Conservation (phyloP, 2,797 vertebrate species). For the Enteromius treurensis region DNA sequence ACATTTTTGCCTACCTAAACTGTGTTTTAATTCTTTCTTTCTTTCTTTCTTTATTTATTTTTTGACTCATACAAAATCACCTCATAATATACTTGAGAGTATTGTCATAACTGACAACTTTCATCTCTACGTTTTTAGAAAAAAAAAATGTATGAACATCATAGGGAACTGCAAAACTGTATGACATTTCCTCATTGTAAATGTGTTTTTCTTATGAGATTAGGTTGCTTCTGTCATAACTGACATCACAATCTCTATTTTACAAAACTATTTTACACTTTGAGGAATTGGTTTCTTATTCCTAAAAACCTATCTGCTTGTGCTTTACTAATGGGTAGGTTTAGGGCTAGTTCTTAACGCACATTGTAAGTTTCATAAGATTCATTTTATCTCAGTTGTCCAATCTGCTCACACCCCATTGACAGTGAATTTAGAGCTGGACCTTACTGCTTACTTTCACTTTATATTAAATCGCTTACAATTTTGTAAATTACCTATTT, state of each 20-base stretch:
- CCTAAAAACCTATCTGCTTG: background rate
- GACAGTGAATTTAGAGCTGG: background rate
- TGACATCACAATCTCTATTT: background rate
- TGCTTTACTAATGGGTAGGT: background rate
- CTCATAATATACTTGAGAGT: background rate
- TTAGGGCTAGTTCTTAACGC: background rate
- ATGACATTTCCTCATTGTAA: background rate
- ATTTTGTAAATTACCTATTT: background rate
- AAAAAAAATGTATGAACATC: background rate
- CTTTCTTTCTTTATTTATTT: too few species aligned
- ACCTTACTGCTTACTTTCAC: background rate
- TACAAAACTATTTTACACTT: background rate
- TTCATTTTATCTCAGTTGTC: too few species aligned
- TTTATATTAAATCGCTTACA: background rate
- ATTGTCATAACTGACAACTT: background rate
- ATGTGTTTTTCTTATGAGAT: background rate
- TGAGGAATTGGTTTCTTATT: background rate
- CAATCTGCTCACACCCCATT: too few species aligned
- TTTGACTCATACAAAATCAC: background rate
- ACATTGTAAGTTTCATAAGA: too few species aligned
- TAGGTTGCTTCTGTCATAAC: background rate
- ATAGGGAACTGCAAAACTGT: background rate
- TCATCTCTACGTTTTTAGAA: background rate
- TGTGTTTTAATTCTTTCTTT: too few species aligned
- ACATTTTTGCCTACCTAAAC: background rate